Conservation (phyloP, 1,140 invertebrate genomes). For the Eupeodes corollae region DNA sequence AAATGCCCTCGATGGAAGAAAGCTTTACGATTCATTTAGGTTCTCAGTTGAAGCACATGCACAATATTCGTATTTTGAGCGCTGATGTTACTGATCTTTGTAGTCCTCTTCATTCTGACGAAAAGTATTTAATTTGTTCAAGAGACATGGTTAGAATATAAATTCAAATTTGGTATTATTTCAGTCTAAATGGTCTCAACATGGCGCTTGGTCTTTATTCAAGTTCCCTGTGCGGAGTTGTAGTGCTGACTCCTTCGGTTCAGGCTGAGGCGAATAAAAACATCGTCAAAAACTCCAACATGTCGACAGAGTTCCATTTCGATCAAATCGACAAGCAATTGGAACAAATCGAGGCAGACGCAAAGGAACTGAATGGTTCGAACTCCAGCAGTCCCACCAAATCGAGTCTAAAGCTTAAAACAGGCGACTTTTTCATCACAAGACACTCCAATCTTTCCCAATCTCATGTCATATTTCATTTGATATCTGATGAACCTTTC, state of each 20-base stretch:
- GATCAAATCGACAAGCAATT: conserved; percentile 19
- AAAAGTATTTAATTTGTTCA: conserved; percentile 38
- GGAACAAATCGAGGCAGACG: not conserved
- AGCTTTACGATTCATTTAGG: conserved; percentile 96
- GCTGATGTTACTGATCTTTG: conserved; percentile 81
- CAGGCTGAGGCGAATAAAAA: conserved; percentile 28
- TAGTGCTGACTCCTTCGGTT: conserved; percentile 68
- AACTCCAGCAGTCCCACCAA: conserved; percentile 19
- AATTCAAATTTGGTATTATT: too few species aligned
- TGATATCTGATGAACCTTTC: conserved; percentile 70
- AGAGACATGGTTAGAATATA: too few species aligned
- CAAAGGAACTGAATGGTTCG: conserved; percentile 10
- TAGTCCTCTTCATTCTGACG: conserved; percentile 43
- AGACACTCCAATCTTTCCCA: conserved; percentile 91
- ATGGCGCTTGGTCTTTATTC: conserved; percentile 90
- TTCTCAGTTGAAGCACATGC: conserved; percentile 96
- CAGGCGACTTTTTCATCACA: conserved; percentile 90
- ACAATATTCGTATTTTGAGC: conserved; percentile 87
- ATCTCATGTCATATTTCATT: conserved; percentile 89
- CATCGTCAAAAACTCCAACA: conserved; percentile 33
- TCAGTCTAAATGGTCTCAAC: conserved; percentile 50
- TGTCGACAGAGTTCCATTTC: conserved; percentile 36
- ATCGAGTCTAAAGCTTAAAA: conserved; percentile 48
- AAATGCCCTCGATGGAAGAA: conserved; percentile 59
- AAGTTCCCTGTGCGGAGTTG: conserved; percentile 75